A percentile compares a stretch with the other conserved stretches of the same genome.
phyloP scores from a whole-genome alignment of 2,113 vertebrate species.

The Notechis scutatus region DNA sequence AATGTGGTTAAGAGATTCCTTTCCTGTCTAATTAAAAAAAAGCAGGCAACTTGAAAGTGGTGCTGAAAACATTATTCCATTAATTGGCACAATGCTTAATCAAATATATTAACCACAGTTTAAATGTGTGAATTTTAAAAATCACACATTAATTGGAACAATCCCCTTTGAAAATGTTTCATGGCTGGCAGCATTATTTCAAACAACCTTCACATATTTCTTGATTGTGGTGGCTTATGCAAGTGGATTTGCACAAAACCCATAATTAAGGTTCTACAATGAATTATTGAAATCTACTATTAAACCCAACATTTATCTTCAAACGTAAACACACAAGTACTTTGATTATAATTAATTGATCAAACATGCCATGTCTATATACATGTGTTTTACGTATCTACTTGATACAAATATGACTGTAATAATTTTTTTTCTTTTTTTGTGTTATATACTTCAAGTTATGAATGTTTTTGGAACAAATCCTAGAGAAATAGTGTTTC shows the following conservation, averaged over 20 bases:
- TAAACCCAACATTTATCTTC: not conserved
- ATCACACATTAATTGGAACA: conserved; percentile 14
- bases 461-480: not conserved
- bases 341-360: not conserved
- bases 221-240: not conserved
- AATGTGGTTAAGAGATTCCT: conserved; percentile 18
- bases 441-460: not conserved
- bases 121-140: conserved; percentile 25
- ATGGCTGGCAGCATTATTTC: conserved; percentile 8
- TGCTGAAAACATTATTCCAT: conserved; percentile 30
- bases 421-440: not conserved
- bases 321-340: not conserved
- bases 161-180: conserved; percentile 5
- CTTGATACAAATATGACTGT: not conserved
- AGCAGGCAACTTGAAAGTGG: conserved; percentile 17
- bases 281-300: not conserved
- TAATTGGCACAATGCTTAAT: conserved; percentile 24
- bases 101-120: conserved; percentile 18
- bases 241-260: not conserved
- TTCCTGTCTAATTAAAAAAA: conserved; percentile 6
- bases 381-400: not conserved
- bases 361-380: not conserved
- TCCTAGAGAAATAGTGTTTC: not conserved
- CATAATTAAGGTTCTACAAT: not conserved
- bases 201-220: not conserved